Base-by-base conservation (phyloP, 2,113 vertebrate species). In the Ellobius talpinus region DNA sequence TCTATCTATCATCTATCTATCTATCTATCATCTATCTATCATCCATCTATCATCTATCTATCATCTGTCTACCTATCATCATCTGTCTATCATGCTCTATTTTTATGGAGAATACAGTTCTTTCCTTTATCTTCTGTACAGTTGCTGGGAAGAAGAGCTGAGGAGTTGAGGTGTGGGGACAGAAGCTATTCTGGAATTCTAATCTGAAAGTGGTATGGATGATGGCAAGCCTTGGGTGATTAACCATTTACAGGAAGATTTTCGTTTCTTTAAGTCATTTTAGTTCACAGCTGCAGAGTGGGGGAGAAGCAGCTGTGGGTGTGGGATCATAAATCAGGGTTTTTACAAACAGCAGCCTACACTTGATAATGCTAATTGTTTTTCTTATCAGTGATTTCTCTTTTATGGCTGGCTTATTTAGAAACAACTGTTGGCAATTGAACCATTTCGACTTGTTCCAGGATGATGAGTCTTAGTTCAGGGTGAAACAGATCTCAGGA, bases 401-500 rank as follows among this genome's bases (percentile, higher is more conserved):
- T 95, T 92, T 93, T 47, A 79, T 58, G 52, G 31, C 65, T 94
- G 16, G 21, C 31, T 96, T 91, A 55, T 74, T 89, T 77, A 72
- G 93, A 87, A 96, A 96, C 45, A 88, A 82, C 17, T 84, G 4
- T 89, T 78, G 89, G 47, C 89, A 31, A 87, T 42, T 85, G 87
- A 55, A 74, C 52, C 45, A 81, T 94, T 96, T 91, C 85, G 65
- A 0, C 70, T 63, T 93, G 89, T 94, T 88, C 91, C 63, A 65
- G 82, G 47, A 47, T 87, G 36, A 89, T 61, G 73, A 58, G 45
- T 84, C 17, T 82, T 85, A n/a, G 93, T 84, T 74, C 33, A 78
- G 66, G 42, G 68, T 73, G 78, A 97, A 76, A 87, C 26, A 19
- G 89, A 90, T 94, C 93, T 93, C 70, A 70, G 76, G 66, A 92